Evolutionary conservation across 2,888 invertebrate genomes (phyloP), one percentile per base, ranked within the genome.

Genomic region (Eupelmus urozonus): DNA sequence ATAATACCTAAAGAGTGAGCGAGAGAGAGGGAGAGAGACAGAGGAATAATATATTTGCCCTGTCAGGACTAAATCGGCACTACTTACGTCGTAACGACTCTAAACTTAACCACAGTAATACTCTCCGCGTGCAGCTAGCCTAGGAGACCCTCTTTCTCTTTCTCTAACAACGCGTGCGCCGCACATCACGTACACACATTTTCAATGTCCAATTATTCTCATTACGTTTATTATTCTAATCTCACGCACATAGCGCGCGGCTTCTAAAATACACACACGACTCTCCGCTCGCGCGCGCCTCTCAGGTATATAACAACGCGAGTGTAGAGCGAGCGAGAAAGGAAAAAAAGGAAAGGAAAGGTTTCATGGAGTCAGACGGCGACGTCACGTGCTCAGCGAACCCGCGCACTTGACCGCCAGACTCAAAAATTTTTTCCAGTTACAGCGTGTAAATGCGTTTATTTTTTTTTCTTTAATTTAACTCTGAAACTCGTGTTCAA

Each of bases 191-290:
- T 45, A 29, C 27, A 18, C 34, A 13, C 55, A 40, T 67, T 55
- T 42, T 55, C 67, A 67, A 67, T 67, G 55, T 67, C 40, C 55
- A 67, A 70, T 70, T 70, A 70, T 59, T 70, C 57, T 70, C 70
- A 59, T 70, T 70, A 59, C 49, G 20, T 70, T 67, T 67, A 67
- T 67, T 67, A 67, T 67, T 67, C 67, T 67, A 67, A 67, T 67
- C 40, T 55, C 23, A 45, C 55, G 16, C 25, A 27, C 23, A 40
- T 25, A 3, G 11, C 29, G 16, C 13, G 11, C 1, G 20, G 53
- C 53, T 55, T 53, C 23, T 34, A 53, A 53, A 66, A 66, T 66
- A 34, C 66, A 53, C 45, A 53, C 45, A 34, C 18, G 3, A 34
- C 9, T n/a, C n/a, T n/a, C n/a, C n/a, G n/a, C n/a, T 25, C 5